A percentile compares a stretch with the other conserved stretches of the same genome.
These are phyloP conservation scores for Cyclura pinguis DNA, from an alignment of 2,797 vertebrate genomes.

Conservation along the genomic window DNA sequence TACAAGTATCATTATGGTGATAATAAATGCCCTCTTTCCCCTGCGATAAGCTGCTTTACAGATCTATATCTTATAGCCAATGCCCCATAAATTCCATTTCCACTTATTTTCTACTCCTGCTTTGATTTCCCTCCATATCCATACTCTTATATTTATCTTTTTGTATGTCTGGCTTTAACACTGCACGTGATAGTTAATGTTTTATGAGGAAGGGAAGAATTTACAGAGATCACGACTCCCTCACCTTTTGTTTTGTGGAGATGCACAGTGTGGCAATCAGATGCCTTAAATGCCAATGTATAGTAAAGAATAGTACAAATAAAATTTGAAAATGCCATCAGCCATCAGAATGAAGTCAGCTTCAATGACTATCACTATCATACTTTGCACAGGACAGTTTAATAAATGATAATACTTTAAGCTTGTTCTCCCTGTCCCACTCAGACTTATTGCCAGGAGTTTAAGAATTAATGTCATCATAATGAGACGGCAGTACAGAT, in stretches of 20 bases:
- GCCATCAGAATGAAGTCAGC: not conserved
- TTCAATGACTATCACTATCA: not conserved
- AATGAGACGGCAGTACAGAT: not conserved
- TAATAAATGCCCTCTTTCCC: not conserved
- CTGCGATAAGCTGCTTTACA: not conserved
- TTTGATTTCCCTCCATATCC: not conserved
- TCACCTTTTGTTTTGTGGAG: not conserved
- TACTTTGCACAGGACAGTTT: not conserved
- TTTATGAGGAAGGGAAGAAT: not conserved
- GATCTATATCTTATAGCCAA: not conserved
- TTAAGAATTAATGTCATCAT: not conserved
- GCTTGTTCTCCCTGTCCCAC: not conserved
- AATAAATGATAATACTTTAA: slow-evolving; percentile 10
- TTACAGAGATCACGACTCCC: not conserved
- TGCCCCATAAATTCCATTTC: not conserved
- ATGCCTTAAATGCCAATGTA: not conserved
- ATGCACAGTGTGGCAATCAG: not conserved
- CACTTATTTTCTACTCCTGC: not conserved
- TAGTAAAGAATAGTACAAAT: not conserved
- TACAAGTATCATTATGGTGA: not conserved
- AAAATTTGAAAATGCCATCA: slow-evolving; percentile 14
- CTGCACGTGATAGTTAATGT: not conserved
- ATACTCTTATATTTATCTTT: not conserved
- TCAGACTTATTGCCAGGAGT: not conserved
- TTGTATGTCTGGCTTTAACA: not conserved